phyloP scores from a whole-genome alignment of 2,113 vertebrate species.

The Baryphthengus martii region DNA sequence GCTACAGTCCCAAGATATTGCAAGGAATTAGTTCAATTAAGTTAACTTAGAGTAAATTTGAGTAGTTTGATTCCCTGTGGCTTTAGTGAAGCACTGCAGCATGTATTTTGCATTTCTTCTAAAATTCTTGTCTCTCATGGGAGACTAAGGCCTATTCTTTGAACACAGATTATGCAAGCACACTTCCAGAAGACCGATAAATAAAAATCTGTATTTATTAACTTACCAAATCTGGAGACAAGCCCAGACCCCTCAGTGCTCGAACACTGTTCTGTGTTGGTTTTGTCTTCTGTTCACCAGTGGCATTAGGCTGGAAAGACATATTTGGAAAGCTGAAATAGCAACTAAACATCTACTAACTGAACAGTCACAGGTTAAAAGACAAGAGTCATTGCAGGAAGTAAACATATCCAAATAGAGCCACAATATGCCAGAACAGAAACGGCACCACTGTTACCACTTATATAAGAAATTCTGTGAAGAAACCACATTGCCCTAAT shows the following conservation, averaged over 20 bases:
- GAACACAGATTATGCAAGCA: background rate
- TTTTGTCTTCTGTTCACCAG: constrained; percentile 82
- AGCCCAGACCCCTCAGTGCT: constrained; percentile 75
- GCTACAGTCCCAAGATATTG: background rate
- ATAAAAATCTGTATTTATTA: background rate
- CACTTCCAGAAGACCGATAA: background rate
- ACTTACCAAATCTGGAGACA: constrained; percentile 81
- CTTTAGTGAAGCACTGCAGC: background rate
- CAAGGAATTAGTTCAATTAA: background rate
- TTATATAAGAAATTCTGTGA: background rate
- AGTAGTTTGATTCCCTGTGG: background rate
- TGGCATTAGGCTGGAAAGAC: constrained; percentile 75
- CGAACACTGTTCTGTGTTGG: constrained; percentile 83
- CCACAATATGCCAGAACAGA: background rate
- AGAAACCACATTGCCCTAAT: background rate
- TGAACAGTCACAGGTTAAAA: background rate
- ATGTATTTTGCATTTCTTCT: background rate
- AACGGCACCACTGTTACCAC: background rate
- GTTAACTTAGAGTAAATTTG: background rate
- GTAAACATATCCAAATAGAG: background rate
- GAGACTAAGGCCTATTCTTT: background rate
- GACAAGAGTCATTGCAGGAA: background rate
- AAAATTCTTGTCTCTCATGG: background rate
- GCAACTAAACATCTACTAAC: background rate
- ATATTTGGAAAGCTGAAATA: background rate